Percentiles rank a stretch among this genome's conserved stretches.
phyloP scores from a whole-genome alignment of 1,140 invertebrate genomes.

The Zaprionus lachaisei region DNA sequence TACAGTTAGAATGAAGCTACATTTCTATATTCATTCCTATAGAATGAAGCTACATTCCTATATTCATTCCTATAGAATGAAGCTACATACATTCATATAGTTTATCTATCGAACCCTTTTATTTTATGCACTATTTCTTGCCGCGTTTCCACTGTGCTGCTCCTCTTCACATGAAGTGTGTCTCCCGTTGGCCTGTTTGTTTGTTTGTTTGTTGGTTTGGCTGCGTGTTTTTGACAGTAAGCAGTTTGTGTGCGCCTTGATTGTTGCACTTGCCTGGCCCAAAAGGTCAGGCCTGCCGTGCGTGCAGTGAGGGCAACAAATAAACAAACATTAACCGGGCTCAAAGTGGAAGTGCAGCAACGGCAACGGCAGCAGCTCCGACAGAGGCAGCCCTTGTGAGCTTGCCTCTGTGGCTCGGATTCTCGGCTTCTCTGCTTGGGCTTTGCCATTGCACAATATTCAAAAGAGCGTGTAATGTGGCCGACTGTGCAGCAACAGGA shows the following conservation, averaged over 20 bases:
- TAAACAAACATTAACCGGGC: constrained; percentile 40
- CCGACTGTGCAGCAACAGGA: constrained; percentile 31
- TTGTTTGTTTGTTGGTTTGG: constrained; percentile 64
- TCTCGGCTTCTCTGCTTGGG: constrained; percentile 29
- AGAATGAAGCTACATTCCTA: too few species aligned
- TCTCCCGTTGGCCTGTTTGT: constrained; percentile 30
- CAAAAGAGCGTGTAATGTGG: constrained; percentile 73
- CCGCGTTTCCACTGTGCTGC: constrained; percentile 20
- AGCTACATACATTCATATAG: too few species aligned
- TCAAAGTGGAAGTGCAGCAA: constrained; percentile 22
- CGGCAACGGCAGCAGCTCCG: background rate
- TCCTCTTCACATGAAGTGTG: constrained; percentile 19
- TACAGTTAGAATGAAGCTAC: too few species aligned
- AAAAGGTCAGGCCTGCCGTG: constrained; percentile 54
- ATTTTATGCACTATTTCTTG: background rate
- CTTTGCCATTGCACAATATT: constrained; percentile 65
- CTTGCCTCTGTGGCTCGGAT: constrained; percentile 19
- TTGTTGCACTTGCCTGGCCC: constrained; percentile 71
- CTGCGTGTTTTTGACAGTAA: constrained; percentile 78
- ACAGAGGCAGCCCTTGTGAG: constrained; percentile 61
- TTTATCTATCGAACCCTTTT: background rate
- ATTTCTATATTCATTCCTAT: background rate
- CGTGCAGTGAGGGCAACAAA: constrained; percentile 37
- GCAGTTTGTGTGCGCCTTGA: constrained; percentile 72
- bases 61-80: background rate